Evolutionary conservation across 2,113 vertebrate genomes (phyloP).

Genomic region (Harpagus bidentatus): DNA sequence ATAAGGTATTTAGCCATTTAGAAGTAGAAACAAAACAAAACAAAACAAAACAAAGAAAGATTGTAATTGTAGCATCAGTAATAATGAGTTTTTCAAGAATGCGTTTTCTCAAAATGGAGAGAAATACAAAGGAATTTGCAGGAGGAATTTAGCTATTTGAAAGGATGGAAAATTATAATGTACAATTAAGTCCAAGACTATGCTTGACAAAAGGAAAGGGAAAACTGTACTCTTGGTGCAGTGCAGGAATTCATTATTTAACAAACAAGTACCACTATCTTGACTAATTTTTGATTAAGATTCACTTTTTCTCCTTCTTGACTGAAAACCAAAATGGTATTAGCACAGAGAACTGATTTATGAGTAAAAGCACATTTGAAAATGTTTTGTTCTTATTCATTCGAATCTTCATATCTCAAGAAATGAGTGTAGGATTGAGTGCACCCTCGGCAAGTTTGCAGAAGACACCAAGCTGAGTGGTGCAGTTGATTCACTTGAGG

Average conservation of each 20-base stretch:
- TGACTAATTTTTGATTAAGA: constrained; percentile 40
- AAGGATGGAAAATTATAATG: constrained; percentile 16
- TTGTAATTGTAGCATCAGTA: not conserved
- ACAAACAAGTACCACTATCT: not conserved
- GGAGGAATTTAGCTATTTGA: constrained; percentile 38
- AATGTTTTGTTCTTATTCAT: not conserved
- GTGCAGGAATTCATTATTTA: constrained; percentile 24
- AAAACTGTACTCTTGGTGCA: not conserved
- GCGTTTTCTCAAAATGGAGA: not conserved
- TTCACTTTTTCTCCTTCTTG: not conserved
- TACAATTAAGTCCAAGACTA: constrained; percentile 42
- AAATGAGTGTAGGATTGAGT: not conserved
- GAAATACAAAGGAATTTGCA: constrained; percentile 32
- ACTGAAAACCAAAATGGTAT: not conserved
- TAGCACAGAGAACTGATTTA: not conserved
- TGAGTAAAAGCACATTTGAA: not conserved
- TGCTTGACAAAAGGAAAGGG: constrained; percentile 22
- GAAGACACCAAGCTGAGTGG: not conserved
- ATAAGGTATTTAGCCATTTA: constrained; percentile 12
- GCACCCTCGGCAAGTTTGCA: not conserved
- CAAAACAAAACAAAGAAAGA: not conserved
- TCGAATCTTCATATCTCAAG: not conserved
- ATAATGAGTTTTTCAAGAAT: constrained; percentile 22
- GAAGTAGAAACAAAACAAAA: not conserved
- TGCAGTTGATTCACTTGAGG: not conserved